Evolutionary conservation across 1,140 invertebrate genomes (phyloP).

Genomic region (Drosophila aff.): DNA sequence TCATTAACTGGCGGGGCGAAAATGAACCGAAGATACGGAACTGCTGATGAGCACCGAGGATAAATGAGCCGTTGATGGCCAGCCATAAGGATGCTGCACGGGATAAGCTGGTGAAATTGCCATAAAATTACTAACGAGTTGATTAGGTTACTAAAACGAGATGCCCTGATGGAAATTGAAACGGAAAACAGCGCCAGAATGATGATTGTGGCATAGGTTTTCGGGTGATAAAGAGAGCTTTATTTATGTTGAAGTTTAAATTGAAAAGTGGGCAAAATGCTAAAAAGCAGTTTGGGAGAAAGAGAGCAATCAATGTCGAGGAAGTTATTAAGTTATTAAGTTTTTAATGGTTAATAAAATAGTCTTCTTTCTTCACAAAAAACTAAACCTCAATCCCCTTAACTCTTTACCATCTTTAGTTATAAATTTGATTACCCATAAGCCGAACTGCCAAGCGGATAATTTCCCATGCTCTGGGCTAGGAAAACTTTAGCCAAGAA

Average conservation of each 20-base stretch:
- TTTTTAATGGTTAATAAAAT: not conserved
- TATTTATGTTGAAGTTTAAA: not conserved
- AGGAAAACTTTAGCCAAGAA: conserved; percentile 17
- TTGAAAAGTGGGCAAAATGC: not conserved
- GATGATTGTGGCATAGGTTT: conserved; percentile 3
- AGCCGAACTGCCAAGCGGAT: conserved; percentile 1
- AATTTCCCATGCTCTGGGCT: conserved; percentile 12
- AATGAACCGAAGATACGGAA: conserved; percentile 41
- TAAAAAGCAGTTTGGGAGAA: not conserved
- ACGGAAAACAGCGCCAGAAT: not conserved
- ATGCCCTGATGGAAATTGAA: conserved; percentile 23
- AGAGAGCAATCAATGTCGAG: not conserved
- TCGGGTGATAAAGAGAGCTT: not conserved
- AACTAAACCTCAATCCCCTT: no score
- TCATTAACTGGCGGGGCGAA: conserved; percentile 62
- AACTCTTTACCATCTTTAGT: not conserved
- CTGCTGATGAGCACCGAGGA: conserved; percentile 7
- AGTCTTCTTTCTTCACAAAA: not conserved
- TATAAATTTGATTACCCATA: not conserved
- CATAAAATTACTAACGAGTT: conserved; percentile 59
- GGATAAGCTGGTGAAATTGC: conserved; percentile 50
- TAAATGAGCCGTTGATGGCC: conserved; percentile 49
- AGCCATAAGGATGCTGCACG: conserved; percentile 25
- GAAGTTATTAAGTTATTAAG: no score
- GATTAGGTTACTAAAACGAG: conserved; percentile 44